Evolutionary conservation across 2,888 invertebrate species (phyloP), one percentile per base, ranked within the genome.

Genomic region (Platycheirus rosarum): DNA sequence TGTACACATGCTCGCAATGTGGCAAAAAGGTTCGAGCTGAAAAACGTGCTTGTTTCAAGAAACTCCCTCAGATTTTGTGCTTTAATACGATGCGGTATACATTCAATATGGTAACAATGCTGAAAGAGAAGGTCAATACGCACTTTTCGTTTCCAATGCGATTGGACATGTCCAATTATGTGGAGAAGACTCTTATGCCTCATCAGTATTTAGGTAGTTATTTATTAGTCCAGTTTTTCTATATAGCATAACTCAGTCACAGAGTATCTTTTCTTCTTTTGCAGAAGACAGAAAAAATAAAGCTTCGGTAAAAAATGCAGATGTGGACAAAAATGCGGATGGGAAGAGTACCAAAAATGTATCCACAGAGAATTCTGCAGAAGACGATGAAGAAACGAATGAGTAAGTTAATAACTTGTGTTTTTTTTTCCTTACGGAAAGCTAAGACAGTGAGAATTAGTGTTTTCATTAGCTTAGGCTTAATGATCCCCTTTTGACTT

Each of bases 11-110:
- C 89, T 97, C 97, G 11, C 97, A 97, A 87, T 98, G 98, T 89
- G 95, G 97, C 5, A 96, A 95, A 87, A 98, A 98, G 93, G 98
- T 98, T 46, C 92, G 98, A 49, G 98, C 98, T 0, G 98, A 98
- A 90, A 98, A 98, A 90, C 92, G 96, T 85, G 97, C 97, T 0
- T 98, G 98, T 89, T 97, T 98, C 90, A 97, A 97, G 89, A 97
- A 96, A 88, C 92, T 98, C 23, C 98, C 98, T 0, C 95, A 96
- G 85, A 97, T 98, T 80, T 91, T 98, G 20, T 98, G 98, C 89
- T 98, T 98, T 90, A 98, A 98, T 90, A 98, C 98, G 0, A 97
- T 98, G 98, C 93, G 98, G 26, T 98, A 98, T 88, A 97, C 97
- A 0, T 98, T 98, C 91, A 98, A 98, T 90, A 98, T 98, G 97